A percentile compares a stretch with the other conserved stretches of the same genome.
Evolutionary conservation across 1,140 invertebrate species (phyloP).

Genomic region (Rhysida immarginata): DNA sequence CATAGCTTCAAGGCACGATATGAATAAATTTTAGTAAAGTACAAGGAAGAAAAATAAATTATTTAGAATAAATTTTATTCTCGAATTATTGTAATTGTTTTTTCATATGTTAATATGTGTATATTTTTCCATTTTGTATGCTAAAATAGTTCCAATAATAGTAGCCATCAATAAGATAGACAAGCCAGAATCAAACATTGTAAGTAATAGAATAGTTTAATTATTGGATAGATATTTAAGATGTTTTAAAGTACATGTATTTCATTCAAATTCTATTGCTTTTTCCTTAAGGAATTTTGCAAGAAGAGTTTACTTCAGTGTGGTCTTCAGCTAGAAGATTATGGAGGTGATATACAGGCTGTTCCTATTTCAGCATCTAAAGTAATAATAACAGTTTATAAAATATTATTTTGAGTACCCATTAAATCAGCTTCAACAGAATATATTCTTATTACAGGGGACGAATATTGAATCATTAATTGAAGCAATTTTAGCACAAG

Average conservation of each 20-base stretch:
- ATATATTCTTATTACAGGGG: constrained; percentile 32
- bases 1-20: no score
- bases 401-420: not conserved
- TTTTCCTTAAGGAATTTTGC: constrained; percentile 45
- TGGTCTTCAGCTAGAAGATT: constrained; percentile 68
- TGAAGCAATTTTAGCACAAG: constrained; percentile 65
- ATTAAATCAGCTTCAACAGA: not conserved
- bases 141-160: constrained; percentile 87
- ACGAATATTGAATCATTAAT: constrained; percentile 62
- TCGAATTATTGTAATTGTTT: no score
- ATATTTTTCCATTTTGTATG: no score
- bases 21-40: no score
- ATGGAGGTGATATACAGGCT: constrained; percentile 83
- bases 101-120: no score
- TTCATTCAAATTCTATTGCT: not conserved
- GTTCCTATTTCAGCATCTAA: constrained; percentile 78
- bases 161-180: constrained; percentile 99
- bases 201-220: constrained; percentile 33
- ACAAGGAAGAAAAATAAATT: no score
- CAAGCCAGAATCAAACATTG: constrained; percentile 69
- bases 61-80: no score
- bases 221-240: not conserved
- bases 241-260: not conserved
- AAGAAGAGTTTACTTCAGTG: constrained; percentile 53
- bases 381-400: constrained; percentile 13